Evolutionary conservation across 1,140 invertebrate genomes (phyloP).

Genomic region (Platyura marginata): DNA sequence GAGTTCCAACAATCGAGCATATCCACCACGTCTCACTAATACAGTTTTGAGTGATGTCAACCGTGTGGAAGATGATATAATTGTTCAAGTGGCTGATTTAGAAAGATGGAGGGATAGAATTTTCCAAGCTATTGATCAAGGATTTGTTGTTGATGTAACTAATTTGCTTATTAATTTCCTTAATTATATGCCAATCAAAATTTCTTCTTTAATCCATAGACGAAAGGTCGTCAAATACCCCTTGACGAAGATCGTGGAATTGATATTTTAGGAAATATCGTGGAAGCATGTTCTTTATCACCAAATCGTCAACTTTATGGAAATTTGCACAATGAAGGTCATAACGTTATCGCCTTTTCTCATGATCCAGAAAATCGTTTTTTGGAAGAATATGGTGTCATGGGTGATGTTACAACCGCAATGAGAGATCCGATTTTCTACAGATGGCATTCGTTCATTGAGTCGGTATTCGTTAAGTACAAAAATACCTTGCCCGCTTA

Average conservation of each 20-base stretch:
- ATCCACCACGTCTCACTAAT: constrained; percentile 29
- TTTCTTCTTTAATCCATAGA: background rate
- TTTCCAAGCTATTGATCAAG: constrained; percentile 44
- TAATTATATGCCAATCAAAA: background rate
- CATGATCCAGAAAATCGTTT: constrained; percentile 35
- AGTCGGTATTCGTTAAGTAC: constrained; percentile 50
- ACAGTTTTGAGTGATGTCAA: constrained; percentile 36
- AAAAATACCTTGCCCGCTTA: constrained; percentile 45
- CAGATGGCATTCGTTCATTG: constrained; percentile 54
- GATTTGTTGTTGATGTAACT: constrained; percentile 29
- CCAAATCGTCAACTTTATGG: constrained; percentile 31
- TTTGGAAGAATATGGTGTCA: constrained; percentile 36
- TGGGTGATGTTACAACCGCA: constrained; percentile 42
- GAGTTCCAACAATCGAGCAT: constrained; percentile 26
- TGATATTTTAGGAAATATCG: constrained; percentile 27
- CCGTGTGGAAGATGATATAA: constrained; percentile 36
- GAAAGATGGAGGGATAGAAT: constrained; percentile 51
- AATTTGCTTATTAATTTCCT: background rate
- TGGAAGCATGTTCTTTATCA: constrained; percentile 23
- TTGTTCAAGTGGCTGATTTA: constrained; percentile 43
- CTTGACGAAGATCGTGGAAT: constrained; percentile 30
- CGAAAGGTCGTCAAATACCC: constrained; percentile 16
- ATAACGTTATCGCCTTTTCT: constrained; percentile 28
- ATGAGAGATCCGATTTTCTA: constrained; percentile 56
- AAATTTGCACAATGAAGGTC: constrained; percentile 36